These are phyloP conservation scores for Dromiciops gliroides DNA, from an alignment of 2,113 vertebrate species.

Conservation along the genomic window DNA sequence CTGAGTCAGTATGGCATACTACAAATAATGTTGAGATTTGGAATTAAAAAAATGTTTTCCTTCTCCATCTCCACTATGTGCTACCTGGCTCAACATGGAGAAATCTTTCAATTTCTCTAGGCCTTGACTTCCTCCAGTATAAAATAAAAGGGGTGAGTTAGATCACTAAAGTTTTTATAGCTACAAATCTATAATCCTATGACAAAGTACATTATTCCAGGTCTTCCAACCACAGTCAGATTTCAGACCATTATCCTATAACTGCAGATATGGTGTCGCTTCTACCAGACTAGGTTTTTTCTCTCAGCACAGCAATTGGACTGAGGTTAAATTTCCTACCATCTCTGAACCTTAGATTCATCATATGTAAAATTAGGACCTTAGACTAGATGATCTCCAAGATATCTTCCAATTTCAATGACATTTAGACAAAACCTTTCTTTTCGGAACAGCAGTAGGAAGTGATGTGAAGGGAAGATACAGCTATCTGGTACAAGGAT, in stretches of 20 bases:
- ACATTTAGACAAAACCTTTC: not conserved
- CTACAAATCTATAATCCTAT: constrained; percentile 13
- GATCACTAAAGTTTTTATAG: not conserved
- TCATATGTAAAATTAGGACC: not conserved
- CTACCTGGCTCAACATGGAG: not conserved
- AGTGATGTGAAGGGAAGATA: not conserved
- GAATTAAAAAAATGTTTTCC: not conserved
- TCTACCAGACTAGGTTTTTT: not conserved
- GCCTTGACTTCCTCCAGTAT: not conserved
- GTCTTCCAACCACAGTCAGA: not conserved
- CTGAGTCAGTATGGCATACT: not conserved
- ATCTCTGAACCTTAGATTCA: not conserved
- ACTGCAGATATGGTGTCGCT: not conserved
- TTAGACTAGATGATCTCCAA: not conserved
- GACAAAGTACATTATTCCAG: constrained; percentile 3
- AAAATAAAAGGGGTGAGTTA: not conserved
- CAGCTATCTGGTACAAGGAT: not conserved
- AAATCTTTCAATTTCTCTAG: not conserved
- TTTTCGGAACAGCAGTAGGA: not conserved
- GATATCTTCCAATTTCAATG: not conserved
- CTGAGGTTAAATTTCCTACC: no score
- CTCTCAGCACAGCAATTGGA: not conserved
- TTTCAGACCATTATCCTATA: not conserved
- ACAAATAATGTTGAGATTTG: not conserved
- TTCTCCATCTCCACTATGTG: not conserved